A percentile compares a stretch with the other conserved stretches of the same genome.
Conservation (phyloP, 2,113 vertebrate species). For the Odobenus rosmarus region DNA sequence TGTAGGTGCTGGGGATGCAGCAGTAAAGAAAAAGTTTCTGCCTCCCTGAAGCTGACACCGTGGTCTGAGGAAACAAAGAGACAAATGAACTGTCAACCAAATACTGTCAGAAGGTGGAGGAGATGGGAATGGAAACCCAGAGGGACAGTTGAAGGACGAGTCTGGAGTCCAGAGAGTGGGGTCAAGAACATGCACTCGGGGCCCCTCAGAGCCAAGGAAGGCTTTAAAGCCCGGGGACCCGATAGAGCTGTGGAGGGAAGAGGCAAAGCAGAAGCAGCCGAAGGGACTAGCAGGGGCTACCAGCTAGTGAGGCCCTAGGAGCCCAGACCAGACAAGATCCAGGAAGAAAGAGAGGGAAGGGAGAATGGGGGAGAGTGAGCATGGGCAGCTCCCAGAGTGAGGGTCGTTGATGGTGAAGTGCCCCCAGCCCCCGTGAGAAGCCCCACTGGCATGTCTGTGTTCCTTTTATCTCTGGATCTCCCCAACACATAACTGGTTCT, state of each 20-base stretch:
- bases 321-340: background rate
- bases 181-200: no score
- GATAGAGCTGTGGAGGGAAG: background rate
- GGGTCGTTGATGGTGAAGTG: accelerated
- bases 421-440: background rate
- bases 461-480: background rate
- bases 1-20: background rate
- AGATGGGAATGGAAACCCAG: background rate
- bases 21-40: background rate
- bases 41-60: background rate
- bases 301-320: background rate
- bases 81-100: background rate
- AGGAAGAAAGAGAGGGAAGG: background rate
- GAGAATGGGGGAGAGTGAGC: background rate
- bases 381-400: background rate
- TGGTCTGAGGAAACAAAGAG: background rate
- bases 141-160: background rate
- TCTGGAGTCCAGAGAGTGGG: background rate
- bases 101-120: background rate
- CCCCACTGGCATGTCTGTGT: background rate
- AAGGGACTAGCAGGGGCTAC: background rate
- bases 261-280: background rate
- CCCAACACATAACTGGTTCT: background rate
- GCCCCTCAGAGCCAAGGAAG: background rate
- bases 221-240: background rate